Conservation (phyloP, 2,113 vertebrate species). For the Vombatus ursinus region DNA sequence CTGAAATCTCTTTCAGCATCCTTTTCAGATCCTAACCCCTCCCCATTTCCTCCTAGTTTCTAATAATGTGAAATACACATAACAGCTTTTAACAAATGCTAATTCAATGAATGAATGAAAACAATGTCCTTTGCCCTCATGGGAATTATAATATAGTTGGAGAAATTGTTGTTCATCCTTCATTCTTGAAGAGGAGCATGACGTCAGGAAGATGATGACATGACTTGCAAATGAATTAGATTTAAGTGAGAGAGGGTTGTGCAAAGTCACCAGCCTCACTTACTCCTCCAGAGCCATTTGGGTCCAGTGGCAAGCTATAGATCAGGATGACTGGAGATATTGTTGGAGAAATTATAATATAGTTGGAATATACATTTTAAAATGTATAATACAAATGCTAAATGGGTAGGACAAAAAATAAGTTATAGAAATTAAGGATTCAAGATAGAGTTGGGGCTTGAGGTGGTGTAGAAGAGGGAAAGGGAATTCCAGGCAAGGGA, state of each 20-base stretch:
- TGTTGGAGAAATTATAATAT: neutral
- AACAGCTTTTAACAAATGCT: neutral
- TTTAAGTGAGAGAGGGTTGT: too few species aligned
- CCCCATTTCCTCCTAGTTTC: neutral
- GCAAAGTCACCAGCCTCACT: too few species aligned
- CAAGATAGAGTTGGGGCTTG: neutral
- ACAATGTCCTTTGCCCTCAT: neutral
- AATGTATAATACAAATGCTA: neutral
- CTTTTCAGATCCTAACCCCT: neutral
- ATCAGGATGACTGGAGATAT: too few species aligned
- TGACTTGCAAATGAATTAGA: too few species aligned
- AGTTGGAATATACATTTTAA: neutral
- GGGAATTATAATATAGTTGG: neutral
- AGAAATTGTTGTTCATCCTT: neutral
- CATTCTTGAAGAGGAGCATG: too few species aligned
- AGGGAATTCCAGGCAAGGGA: neutral
- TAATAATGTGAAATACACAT: neutral
- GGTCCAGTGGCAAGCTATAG: too few species aligned
- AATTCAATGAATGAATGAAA: neutral
- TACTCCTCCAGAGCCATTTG: too few species aligned
- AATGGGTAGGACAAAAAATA: neutral
- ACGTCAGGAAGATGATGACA: too few species aligned
- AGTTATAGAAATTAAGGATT: neutral
- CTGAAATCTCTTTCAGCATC: neutral
- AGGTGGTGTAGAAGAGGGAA: neutral